phyloP scores from a whole-genome alignment of 2,888 invertebrate species.

The Acronicta aceris region DNA sequence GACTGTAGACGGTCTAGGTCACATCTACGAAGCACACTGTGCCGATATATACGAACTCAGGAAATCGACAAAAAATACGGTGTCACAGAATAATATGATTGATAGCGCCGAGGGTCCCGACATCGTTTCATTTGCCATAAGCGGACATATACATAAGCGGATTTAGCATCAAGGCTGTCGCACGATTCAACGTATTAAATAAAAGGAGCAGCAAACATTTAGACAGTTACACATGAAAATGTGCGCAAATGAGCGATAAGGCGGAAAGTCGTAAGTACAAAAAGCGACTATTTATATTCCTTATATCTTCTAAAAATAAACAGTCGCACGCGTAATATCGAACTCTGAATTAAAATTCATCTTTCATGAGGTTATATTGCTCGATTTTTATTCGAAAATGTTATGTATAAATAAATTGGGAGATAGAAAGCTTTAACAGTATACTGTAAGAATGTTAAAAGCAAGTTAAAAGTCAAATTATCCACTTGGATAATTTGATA shows the following conservation, averaged over 20 bases:
- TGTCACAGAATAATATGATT: constrained; percentile 46
- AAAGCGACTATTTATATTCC: constrained; percentile 23
- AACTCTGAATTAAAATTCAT: constrained; percentile 47
- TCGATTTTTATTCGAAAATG: constrained; percentile 45
- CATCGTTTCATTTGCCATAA: constrained; percentile 37
- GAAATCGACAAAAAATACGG: constrained; percentile 37
- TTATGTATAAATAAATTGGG: constrained; percentile 49
- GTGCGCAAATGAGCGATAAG: constrained; percentile 24
- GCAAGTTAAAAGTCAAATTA: too few relatives aligned
- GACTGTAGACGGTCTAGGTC: neutral
- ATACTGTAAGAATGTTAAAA: constrained; percentile 33
- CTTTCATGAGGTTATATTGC: constrained; percentile 48
- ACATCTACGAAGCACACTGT: constrained; percentile 1
- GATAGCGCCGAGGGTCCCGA: constrained; percentile 42
- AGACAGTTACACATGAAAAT: constrained; percentile 14
- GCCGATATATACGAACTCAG: constrained; percentile 12
- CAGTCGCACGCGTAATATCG: constrained; percentile 36
- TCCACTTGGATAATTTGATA: too few relatives aligned
- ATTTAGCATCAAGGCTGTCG: constrained; percentile 44
- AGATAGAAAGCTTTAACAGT: constrained; percentile 46
- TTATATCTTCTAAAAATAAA: constrained; percentile 42
- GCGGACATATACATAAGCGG: constrained; percentile 33
- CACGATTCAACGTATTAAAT: constrained; percentile 25
- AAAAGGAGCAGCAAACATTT: constrained; percentile 22
- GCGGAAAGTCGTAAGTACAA: constrained; percentile 14